These are phyloP conservation scores for Asteroscopus sphinx DNA, from an alignment of 2,888 invertebrate species.

Conservation along the genomic window DNA sequence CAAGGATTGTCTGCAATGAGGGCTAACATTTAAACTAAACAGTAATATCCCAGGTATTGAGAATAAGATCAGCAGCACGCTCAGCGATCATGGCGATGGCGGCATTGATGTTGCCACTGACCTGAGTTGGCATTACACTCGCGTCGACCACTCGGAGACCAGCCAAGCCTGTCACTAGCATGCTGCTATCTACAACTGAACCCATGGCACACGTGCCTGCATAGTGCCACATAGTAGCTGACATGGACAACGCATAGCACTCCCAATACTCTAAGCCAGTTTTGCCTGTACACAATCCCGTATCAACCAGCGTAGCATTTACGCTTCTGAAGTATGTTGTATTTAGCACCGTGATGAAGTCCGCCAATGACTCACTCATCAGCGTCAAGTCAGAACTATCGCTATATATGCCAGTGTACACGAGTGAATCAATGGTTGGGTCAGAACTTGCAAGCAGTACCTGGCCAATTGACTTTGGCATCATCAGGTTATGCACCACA, in stretches of 20 bases:
- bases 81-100: conserved; percentile 49
- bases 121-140: conserved; percentile 37
- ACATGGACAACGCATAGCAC: conserved; percentile 50
- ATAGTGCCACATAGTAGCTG: conserved; percentile 55
- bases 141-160: conserved; percentile 46
- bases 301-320: conserved; percentile 52
- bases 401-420: conserved; percentile 26
- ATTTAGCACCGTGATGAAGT: conserved; percentile 58
- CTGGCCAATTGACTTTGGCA: conserved; percentile 54
- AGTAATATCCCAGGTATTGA: not conserved
- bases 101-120: conserved; percentile 45
- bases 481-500: conserved; percentile 31
- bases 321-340: conserved; percentile 56
- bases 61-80: conserved; percentile 40
- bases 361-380: conserved; percentile 51
- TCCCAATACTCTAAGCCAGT: conserved; percentile 38
- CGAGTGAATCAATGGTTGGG: conserved; percentile 39
- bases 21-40: no score
- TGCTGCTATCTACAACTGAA: conserved; percentile 37
- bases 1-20: no score
- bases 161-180: conserved; percentile 34
- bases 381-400: conserved; percentile 54
- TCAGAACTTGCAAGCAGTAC: conserved; percentile 41
- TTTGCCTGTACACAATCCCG: conserved; percentile 3
- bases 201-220: conserved; percentile 55